Evolutionary conservation across 64 coral and sea anemone genomes (phyloP).

Genomic region (Pocillopora damicornis): DNA sequence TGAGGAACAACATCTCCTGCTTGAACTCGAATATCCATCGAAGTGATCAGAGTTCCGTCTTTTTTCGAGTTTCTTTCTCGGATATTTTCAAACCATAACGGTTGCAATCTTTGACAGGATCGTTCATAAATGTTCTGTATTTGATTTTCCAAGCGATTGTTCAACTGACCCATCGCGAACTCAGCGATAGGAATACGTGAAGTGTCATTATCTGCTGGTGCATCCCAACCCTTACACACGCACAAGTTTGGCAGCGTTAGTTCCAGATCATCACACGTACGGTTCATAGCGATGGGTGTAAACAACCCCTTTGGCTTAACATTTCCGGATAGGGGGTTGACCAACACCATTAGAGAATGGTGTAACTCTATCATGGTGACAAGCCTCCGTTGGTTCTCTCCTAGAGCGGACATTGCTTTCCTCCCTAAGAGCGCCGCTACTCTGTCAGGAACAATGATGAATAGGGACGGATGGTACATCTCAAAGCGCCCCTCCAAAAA

Average conservation of each 20-base stretch:
- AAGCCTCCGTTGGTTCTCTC: slow-evolving; percentile 69
- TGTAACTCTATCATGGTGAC: slow-evolving; percentile 81
- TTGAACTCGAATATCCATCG: slow-evolving; percentile 43
- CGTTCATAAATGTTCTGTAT: neutral
- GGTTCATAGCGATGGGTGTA: slow-evolving; percentile 41
- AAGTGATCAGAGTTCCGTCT: slow-evolving; percentile 55
- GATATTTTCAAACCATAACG: slow-evolving; percentile 64
- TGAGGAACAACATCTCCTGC: slow-evolving; percentile 56
- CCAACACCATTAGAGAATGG: slow-evolving; percentile 57
- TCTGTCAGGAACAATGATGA: slow-evolving; percentile 71
- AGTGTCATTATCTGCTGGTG: slow-evolving; percentile 51
- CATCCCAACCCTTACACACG: slow-evolving; percentile 81
- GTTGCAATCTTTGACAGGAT: slow-evolving; percentile 43
- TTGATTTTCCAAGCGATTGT: slow-evolving; percentile 57
- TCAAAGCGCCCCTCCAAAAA: slow-evolving; percentile 83
- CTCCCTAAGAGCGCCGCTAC: slow-evolving; percentile 50
- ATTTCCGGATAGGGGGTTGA: slow-evolving; percentile 20
- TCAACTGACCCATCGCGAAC: slow-evolving; percentile 77
- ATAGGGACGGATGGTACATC: slow-evolving; percentile 90
- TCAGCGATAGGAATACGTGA: slow-evolving; percentile 58
- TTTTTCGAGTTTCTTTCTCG: slow-evolving; percentile 48
- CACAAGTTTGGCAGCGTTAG: slow-evolving; percentile 66
- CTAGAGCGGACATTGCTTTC: slow-evolving; percentile 45
- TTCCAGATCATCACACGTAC: slow-evolving; percentile 71
- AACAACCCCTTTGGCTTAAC: slow-evolving; percentile 55